Conservation (phyloP, 2,797 vertebrate species). For the Micromesistius poutassou region DNA sequence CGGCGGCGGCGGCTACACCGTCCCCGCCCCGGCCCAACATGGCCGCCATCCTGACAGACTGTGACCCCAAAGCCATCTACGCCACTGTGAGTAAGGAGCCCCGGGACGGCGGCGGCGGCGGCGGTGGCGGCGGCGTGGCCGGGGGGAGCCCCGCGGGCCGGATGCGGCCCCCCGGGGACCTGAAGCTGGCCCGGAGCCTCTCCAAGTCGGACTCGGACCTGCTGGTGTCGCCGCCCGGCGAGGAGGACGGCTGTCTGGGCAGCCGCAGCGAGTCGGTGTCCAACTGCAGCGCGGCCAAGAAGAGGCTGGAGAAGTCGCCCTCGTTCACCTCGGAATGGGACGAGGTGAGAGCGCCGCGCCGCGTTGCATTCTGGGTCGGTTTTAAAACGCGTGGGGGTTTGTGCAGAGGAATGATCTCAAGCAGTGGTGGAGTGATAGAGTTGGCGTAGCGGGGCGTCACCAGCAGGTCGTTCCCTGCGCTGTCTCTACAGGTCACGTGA, state of each 20-base stretch:
- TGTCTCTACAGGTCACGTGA: background rate
- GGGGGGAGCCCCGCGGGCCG: slow-evolving; percentile 61
- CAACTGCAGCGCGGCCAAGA: slow-evolving; percentile 91
- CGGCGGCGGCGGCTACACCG: slow-evolving; percentile 20
- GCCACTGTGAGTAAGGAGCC: slow-evolving; percentile 77
- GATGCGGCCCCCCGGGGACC: slow-evolving; percentile 86
- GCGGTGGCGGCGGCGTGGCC: no score
- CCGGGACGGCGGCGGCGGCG: slow-evolving; percentile 47
- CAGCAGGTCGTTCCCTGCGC: background rate
- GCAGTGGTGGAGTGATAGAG: no score
- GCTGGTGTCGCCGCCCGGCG: slow-evolving; percentile 89
- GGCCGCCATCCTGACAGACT: slow-evolving; percentile 76
- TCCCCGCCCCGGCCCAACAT: slow-evolving; percentile 56
- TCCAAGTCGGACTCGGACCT: slow-evolving; percentile 99
- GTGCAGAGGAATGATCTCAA: background rate
- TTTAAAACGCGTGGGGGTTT: background rate
- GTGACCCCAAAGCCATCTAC: slow-evolving; percentile 80
- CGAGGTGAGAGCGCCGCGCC: slow-evolving; percentile 81
- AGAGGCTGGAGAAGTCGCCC: slow-evolving; percentile 93
- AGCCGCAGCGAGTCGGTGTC: slow-evolving; percentile 94
- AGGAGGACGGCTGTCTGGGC: slow-evolving; percentile 88
- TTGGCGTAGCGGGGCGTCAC: no score
- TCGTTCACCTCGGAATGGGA: slow-evolving; percentile 98
- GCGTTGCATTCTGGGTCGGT: background rate
- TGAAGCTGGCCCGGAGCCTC: slow-evolving; percentile 93